Evolutionary conservation across 1,140 invertebrate genomes (phyloP), one percentile per base, ranked within the genome.

Genomic region (Brachionus rotundiformis): DNA sequence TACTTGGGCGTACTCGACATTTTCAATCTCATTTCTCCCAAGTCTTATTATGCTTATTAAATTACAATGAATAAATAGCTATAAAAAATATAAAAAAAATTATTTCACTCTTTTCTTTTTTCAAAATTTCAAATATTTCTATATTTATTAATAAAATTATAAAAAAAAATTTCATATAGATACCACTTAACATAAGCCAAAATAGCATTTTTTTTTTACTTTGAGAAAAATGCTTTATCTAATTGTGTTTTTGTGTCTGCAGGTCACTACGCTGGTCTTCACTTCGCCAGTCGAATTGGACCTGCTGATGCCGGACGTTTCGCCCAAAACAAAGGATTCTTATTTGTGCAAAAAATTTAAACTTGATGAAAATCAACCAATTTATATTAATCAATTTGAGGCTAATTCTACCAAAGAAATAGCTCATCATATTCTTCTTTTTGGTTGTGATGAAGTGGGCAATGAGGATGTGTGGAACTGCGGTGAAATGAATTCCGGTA

Each of bases 371-470:
- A 65, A 41, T 16, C 31, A 33, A n/a, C 82, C 82, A 1, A 82
- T 49, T 71, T 85, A 84, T 76, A 83, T 86, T 73, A 83, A 84
- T 85, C 94, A 93, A 82, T 98, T 96, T 88, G 91, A 95, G 87
- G 95, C 96, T 8, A 93, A 96, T 87, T 94, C 95, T 0, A 92
- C 93, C n/a, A 94, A 93, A 91, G 89, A 92, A 84, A 94, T 92
- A 5, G 94, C 94, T 19, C 96, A 98, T 89, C 96, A 98, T 86
- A 97, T 98, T 90, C 88, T 98, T 59, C 86, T 98, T 1, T 98
- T 96, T 88, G 95, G 95, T 13, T 98, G 96, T 81, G 90, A 91
- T 36, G 90, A 90, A 3, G 94, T 94, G 44, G 92, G 91, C 47
- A 88, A 90, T 82, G 91, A 93, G 83, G 87, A 90, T 73, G 92